Evolutionary conservation across 2,113 vertebrate genomes (phyloP).

Genomic region (Pelodiscus sinensis): DNA sequence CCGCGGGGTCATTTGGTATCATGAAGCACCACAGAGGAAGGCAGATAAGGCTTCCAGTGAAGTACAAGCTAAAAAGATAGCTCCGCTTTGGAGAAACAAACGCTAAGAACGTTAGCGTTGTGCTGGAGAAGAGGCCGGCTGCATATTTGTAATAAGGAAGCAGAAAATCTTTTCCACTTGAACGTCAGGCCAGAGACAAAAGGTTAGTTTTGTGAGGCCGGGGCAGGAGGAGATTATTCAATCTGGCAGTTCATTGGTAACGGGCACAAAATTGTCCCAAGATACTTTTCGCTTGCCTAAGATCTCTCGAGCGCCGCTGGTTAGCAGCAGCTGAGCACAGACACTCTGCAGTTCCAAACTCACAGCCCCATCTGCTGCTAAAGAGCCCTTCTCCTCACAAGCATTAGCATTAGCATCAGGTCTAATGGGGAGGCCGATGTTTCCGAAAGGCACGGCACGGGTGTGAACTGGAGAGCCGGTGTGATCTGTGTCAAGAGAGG

Average conservation of each 20-base stretch:
- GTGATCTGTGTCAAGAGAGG: constrained; percentile 14
- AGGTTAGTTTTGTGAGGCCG: constrained; percentile 45
- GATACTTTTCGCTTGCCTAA: constrained; percentile 11
- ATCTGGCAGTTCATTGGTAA: constrained; percentile 54
- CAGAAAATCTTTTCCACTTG: constrained; percentile 4
- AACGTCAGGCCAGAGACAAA: constrained; percentile 42
- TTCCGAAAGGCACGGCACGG: neutral
- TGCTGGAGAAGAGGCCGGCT: constrained; percentile 22
- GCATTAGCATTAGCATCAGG: neutral
- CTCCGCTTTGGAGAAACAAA: constrained; percentile 11
- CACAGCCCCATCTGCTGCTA: neutral
- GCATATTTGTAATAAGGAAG: constrained; percentile 5
- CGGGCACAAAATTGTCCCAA: constrained; percentile 38
- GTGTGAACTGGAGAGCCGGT: constrained; percentile 4
- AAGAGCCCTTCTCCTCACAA: neutral
- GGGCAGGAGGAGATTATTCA: constrained; percentile 48
- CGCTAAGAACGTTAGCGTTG: neutral
- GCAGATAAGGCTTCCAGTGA: neutral
- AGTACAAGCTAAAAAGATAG: constrained; percentile 3
- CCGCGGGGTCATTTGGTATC: neutral
- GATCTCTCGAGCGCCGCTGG: constrained; percentile 22
- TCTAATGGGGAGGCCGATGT: constrained; percentile 19
- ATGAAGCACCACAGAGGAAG: neutral
- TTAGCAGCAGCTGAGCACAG: neutral
- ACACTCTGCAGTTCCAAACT: neutral